phyloP scores from a whole-genome alignment of 2,888 invertebrate genomes.

The Polydrusus cervinus region DNA sequence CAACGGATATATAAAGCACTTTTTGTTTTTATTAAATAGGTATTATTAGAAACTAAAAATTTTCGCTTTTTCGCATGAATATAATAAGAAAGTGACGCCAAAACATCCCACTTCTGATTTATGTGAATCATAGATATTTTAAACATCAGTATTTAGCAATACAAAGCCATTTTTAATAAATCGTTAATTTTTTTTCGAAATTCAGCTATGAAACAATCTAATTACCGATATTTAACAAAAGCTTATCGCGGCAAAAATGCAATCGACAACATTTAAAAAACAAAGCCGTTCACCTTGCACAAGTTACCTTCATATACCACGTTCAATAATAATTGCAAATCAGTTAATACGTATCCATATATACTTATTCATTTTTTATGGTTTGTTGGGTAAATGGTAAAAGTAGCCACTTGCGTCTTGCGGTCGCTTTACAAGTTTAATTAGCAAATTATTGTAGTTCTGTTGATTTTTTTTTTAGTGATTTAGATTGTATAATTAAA shows the following conservation, averaged over 20 bases:
- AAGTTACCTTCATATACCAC: slow-evolving; percentile 42
- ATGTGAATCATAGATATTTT: no score
- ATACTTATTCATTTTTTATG: slow-evolving; percentile 35
- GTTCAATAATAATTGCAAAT: slow-evolving; percentile 37
- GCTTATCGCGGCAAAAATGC: background rate
- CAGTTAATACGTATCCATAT: slow-evolving; percentile 35
- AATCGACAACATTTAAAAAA: slow-evolving; percentile 14
- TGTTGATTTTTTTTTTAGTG: background rate
- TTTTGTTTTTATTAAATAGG: background rate
- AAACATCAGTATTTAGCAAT: no score
- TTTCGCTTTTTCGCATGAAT: no score
- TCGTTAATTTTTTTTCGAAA: no score
- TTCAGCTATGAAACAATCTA: no score
- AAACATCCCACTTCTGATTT: no score
- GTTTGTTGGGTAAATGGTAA: slow-evolving; percentile 44
- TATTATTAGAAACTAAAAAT: no score
- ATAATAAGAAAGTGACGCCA: no score
- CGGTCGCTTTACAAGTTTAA: slow-evolving; percentile 6
- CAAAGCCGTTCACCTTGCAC: slow-evolving; percentile 38
- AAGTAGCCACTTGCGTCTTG: slow-evolving; percentile 30
- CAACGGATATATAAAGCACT: slow-evolving; percentile 12
- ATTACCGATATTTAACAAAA: slow-evolving; percentile 6
- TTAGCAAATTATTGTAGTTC: slow-evolving; percentile 14
- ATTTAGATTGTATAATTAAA: background rate
- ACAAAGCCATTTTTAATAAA: no score